Conservation (phyloP, 35 echinoderm and acorn worm genomes). For the Antedon bifida region DNA sequence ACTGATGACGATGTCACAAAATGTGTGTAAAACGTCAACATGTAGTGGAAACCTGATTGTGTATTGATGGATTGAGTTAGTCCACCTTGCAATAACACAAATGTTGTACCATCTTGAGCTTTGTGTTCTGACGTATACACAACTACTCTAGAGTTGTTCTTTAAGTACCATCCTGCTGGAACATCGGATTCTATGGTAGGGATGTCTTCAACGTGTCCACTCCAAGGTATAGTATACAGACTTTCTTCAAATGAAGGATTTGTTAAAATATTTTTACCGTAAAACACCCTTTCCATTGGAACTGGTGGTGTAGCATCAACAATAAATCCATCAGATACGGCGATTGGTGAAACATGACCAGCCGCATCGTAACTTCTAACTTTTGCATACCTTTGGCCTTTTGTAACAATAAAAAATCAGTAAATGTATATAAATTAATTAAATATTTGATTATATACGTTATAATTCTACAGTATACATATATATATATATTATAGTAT, state of each 20-base stretch:
- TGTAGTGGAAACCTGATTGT: background rate
- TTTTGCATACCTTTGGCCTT: constrained; percentile 14
- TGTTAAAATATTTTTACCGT: background rate
- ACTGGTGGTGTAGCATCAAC: constrained; percentile 14
- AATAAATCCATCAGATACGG: no score
- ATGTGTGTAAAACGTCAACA: background rate
- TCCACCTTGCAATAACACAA: no score
- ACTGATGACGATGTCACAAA: background rate
- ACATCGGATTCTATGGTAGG: background rate
- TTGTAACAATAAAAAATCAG: background rate
- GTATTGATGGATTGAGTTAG: no score
- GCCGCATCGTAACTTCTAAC: constrained; percentile 14
- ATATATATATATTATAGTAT: no score
- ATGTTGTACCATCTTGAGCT: no score
- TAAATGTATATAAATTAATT: background rate
- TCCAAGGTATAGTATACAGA: background rate
- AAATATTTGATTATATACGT: background rate
- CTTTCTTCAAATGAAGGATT: no score
- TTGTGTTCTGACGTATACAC: no score
- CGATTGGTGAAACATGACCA: background rate
- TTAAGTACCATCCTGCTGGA: no score
- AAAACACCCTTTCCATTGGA: background rate
- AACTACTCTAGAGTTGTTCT: no score
- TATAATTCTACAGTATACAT: background rate
- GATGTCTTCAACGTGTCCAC: background rate